Conservation (phyloP, 2,113 vertebrate species). For the Columba janthina region DNA sequence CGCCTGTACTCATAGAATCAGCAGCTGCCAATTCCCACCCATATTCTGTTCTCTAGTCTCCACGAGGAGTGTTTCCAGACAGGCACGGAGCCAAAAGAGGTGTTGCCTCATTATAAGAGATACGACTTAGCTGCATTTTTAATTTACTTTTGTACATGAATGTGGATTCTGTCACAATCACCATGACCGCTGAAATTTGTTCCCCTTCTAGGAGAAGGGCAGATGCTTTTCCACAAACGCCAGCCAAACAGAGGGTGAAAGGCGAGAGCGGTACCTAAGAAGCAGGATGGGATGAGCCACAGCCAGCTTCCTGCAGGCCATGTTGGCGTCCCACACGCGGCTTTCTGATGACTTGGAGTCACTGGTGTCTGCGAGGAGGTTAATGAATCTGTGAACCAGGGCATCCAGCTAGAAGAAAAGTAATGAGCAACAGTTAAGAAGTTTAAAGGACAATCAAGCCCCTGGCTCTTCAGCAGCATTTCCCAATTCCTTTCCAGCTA, state of each 20-base stretch:
- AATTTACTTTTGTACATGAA: background rate
- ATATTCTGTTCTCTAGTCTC: background rate
- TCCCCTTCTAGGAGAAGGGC: background rate
- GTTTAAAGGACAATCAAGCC: background rate
- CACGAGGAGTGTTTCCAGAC: background rate
- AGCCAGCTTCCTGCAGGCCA: conserved; percentile 93
- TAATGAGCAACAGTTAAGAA: background rate
- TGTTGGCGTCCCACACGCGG: conserved; percentile 91
- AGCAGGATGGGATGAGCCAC: conserved; percentile 95
- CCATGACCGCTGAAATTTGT: background rate
- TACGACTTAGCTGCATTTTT: background rate
- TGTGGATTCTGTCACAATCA: background rate
- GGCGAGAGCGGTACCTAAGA: conserved; percentile 78
- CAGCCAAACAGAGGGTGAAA: background rate
- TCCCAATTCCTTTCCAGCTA: background rate
- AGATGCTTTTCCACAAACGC: background rate
- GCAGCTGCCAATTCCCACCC: background rate
- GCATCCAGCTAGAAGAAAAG: conserved; percentile 83
- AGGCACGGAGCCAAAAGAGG: background rate
- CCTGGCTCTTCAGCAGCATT: background rate
- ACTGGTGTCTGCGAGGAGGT: conserved; percentile 88
- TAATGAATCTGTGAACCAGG: conserved; percentile 93
- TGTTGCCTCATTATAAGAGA: background rate
- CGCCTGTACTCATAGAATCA: background rate
- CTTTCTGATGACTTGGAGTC: conserved; percentile 87